Evolutionary conservation across 2,113 vertebrate genomes (phyloP).

Genomic region (Megaleporinus macrocephalus): DNA sequence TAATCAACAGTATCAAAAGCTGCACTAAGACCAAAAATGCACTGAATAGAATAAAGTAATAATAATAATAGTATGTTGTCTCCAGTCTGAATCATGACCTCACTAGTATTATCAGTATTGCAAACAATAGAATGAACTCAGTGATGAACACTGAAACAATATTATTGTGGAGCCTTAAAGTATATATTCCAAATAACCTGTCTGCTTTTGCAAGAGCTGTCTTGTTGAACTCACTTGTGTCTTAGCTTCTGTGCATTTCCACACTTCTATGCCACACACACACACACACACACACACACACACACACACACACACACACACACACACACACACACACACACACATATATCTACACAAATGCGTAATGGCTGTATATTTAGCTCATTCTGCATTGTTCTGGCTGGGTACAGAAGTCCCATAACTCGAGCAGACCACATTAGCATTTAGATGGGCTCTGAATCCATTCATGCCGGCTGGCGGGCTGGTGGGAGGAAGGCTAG

Average conservation of each 20-base stretch:
- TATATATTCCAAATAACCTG: too few species aligned
- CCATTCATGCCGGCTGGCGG: slow-evolving; percentile 22
- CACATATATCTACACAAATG: background rate
- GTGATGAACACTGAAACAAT: too few species aligned
- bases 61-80: too few species aligned
- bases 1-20: too few species aligned
- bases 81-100: too few species aligned
- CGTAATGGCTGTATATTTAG: slow-evolving; percentile 37
- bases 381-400: slow-evolving; percentile 35
- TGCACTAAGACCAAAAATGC: too few species aligned
- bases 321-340: background rate
- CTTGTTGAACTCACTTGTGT: background rate
- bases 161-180: too few species aligned
- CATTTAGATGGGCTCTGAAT: slow-evolving; percentile 57
- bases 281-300: background rate
- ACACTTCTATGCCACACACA: too few species aligned
- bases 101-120: too few species aligned
- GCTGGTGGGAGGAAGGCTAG: slow-evolving; percentile 23
- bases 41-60: too few species aligned
- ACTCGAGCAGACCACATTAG: slow-evolving; percentile 42
- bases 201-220: too few species aligned
- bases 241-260: background rate
- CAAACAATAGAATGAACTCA: too few species aligned
- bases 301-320: background rate
- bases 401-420: slow-evolving; percentile 14